Conservation (phyloP, 2,113 vertebrate genomes). For the Passer domesticus region DNA sequence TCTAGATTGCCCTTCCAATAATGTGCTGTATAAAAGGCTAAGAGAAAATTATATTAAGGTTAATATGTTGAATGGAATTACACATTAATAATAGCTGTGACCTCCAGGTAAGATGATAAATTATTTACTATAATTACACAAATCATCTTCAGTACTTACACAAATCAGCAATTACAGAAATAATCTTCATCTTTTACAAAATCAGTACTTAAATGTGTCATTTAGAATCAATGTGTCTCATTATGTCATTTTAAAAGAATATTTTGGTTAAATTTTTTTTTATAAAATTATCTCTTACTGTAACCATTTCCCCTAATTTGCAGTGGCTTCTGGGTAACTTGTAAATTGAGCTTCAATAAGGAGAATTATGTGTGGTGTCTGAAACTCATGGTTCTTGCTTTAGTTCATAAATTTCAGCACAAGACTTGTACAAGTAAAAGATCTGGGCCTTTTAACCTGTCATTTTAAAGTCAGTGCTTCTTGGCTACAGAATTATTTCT, state of each 20-base stretch:
- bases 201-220: neutral
- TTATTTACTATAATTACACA: neutral
- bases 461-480: neutral
- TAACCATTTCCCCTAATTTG: neutral
- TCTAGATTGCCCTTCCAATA: neutral
- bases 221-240: neutral
- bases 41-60: neutral
- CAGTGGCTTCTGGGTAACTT: neutral
- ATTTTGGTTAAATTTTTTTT: neutral
- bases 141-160: neutral
- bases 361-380: neutral
- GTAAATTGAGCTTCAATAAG: neutral
- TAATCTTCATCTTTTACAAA: neutral
- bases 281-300: neutral
- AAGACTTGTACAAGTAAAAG: neutral
- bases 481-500: neutral
- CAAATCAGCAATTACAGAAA: neutral
- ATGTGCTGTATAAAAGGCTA: neutral
- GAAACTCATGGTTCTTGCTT: neutral
- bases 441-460: neutral
- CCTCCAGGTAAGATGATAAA: neutral
- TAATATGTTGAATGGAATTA: neutral
- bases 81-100: neutral
- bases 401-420: neutral
- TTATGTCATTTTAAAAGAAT: neutral